A percentile compares a stretch with the other conserved stretches of the same genome.
Evolutionary conservation across 2,113 vertebrate genomes (phyloP).

Genomic region (Candoia aspera): DNA sequence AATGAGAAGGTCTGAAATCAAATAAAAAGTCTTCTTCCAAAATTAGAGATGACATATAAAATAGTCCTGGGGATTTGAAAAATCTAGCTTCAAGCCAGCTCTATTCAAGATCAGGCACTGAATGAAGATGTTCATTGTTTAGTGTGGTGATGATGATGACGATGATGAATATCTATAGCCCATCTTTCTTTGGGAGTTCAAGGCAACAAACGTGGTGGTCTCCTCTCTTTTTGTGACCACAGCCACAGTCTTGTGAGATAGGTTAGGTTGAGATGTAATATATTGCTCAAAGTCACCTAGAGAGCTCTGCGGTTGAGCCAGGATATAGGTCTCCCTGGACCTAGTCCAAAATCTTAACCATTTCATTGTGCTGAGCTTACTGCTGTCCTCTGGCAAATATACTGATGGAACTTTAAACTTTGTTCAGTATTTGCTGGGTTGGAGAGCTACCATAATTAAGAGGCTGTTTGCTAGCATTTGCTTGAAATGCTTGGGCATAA

Average conservation of each 20-base stretch:
- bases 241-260: neutral
- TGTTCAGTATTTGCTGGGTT: neutral
- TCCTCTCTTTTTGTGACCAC: neutral
- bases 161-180: neutral
- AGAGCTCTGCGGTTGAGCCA: neutral
- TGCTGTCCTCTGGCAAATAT: neutral
- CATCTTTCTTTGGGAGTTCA: neutral
- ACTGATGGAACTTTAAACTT: neutral
- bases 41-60: constrained; percentile 46
- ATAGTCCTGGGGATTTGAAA: neutral
- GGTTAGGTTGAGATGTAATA: neutral
- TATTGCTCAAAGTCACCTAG: neutral
- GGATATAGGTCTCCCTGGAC: neutral
- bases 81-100: neutral
- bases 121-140: neutral
- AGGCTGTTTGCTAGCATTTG: neutral
- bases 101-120: neutral
- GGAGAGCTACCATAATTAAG: neutral
- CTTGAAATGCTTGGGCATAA: neutral
- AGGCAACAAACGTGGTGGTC: neutral
- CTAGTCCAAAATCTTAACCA: neutral
- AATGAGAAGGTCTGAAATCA: constrained; percentile 6
- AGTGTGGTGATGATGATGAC: neutral
- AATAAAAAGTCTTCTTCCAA: constrained; percentile 35
- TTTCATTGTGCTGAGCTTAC: neutral